Evolutionary conservation across 2,888 invertebrate genomes (phyloP), one percentile per base, ranked within the genome.

Genomic region (Thumatha senex): DNA sequence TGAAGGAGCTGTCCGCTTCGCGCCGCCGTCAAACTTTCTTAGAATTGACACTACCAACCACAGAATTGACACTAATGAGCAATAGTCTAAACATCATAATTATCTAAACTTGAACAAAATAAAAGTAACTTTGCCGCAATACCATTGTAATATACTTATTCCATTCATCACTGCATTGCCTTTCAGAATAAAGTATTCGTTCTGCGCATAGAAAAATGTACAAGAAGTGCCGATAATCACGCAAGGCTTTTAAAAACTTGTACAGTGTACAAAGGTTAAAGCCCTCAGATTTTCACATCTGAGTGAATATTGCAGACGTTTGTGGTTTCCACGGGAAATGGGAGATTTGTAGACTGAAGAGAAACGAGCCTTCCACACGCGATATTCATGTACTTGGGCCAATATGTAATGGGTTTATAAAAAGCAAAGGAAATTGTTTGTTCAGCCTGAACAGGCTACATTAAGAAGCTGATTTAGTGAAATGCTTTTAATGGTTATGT

Each of bases 281-380:
- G 51, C 9, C 14, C 50, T 31, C 24, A 7, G 9, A 11, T 38
- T 41, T 35, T 40, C 48, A 54, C 30, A 43, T 34, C 33, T 45
- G 34, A 38, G 35, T 50, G 11, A 44, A 60, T 49, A 58, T 15
- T 53, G 48, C 24, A 51, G 39, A 5, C 4, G 13, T 24, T 42
- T 50, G 54, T 44, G 57, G 54, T 12, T 55, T 62, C 46, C 41
- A 18, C 1, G 58, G 61, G 63, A 66, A 65, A 63, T 63, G 53
- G 46, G 7, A 14, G 46, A 38, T 53, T 41, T n/a, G 2, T 24
- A 31, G 43, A 48, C 29, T 10, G 7, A 11, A n/a, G 42, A 49
- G 48, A 2, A 57, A 63, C 54, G 61, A 13, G 38, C 5, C 0
- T 10, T 2, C n/a, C 13, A 18, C 66, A 65, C 60, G 66, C 58